These are phyloP conservation scores for Balaenoptera acutorostrata DNA, from an alignment of 2,113 vertebrate genomes.

Conservation along the genomic window DNA sequence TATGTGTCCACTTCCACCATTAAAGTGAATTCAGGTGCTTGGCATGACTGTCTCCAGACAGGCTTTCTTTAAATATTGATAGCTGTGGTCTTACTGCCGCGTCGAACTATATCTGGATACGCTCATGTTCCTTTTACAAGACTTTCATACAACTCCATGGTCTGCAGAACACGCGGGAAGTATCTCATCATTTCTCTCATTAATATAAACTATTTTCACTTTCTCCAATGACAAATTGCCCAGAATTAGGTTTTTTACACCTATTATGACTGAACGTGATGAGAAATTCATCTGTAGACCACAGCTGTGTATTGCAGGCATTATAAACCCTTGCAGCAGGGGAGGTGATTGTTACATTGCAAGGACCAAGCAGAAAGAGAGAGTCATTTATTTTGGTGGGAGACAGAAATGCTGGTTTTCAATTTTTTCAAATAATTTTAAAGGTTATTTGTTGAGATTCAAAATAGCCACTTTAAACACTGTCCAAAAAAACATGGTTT, in stretches of 20 bases:
- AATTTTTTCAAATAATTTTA: not conserved
- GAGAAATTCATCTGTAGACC: constrained; percentile 59
- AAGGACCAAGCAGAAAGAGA: constrained; percentile 5
- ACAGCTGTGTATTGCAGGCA: constrained; percentile 54
- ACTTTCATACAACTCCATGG: not conserved
- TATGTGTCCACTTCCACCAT: constrained; percentile 68
- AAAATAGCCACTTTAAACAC: not conserved
- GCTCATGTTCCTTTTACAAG: constrained; percentile 48
- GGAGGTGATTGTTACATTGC: not conserved
- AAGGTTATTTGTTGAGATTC: not conserved
- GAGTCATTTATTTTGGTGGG: not conserved
- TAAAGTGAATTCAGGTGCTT: constrained; percentile 79
- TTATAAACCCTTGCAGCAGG: constrained; percentile 21
- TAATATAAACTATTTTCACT: constrained; percentile 69
- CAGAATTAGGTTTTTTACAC: constrained; percentile 72
- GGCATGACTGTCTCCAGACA: constrained; percentile 69
- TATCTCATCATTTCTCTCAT: constrained; percentile 61
- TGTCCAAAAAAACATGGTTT: not conserved
- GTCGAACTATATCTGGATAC: constrained; percentile 57
- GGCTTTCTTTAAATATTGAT: constrained; percentile 66
- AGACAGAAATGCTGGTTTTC: not conserved
- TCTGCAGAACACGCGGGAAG: constrained; percentile 21
- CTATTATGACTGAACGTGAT: constrained; percentile 49
- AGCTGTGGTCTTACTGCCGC: constrained; percentile 45
- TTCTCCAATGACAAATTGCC: constrained; percentile 75